Conservation (phyloP, 1,140 invertebrate genomes). For the Lasioglossum albipes region DNA sequence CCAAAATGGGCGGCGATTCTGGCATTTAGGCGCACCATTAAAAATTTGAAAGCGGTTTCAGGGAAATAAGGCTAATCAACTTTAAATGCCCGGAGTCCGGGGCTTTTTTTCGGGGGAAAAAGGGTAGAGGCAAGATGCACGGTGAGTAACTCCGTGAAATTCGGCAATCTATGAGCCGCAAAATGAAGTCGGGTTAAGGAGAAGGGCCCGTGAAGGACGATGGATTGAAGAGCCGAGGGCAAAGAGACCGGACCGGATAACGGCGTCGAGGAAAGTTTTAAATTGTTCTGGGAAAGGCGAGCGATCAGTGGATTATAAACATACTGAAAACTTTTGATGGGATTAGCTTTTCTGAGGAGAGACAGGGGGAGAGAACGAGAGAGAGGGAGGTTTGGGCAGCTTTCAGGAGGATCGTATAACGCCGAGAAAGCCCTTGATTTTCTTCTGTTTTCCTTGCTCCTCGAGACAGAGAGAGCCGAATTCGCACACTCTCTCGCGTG, state of each 20-base stretch:
- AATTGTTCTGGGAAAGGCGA: conserved; percentile 75
- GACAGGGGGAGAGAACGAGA: conserved; percentile 24
- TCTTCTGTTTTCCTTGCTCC: conserved; percentile 15
- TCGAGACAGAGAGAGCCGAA: neutral
- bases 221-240: conserved; percentile 51
- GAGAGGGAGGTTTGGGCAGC: conserved; percentile 39
- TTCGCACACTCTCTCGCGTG: too few relatives aligned
- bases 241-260: conserved; percentile 56
- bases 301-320: conserved; percentile 80
- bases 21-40: too few relatives aligned
- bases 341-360: conserved; percentile 59
- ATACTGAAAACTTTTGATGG: conserved; percentile 71
- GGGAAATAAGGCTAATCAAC: too few relatives aligned
- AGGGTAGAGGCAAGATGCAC: neutral
- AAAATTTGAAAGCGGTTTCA: too few relatives aligned
- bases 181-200: conserved; percentile 73
- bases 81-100: too few relatives aligned
- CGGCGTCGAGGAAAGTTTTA: conserved; percentile 73
- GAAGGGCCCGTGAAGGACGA: conserved; percentile 38
- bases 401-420: conserved; percentile 46
- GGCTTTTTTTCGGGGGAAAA: too few relatives aligned
- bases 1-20: too few relatives aligned
- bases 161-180: conserved; percentile 77
- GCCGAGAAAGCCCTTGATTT: conserved; percentile 14
- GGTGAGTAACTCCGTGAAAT: conserved; percentile 64